Evolutionary conservation across 2,797 vertebrate genomes (phyloP), one percentile per base, ranked within the genome.

Genomic region (Tamandua tetradactyla): DNA sequence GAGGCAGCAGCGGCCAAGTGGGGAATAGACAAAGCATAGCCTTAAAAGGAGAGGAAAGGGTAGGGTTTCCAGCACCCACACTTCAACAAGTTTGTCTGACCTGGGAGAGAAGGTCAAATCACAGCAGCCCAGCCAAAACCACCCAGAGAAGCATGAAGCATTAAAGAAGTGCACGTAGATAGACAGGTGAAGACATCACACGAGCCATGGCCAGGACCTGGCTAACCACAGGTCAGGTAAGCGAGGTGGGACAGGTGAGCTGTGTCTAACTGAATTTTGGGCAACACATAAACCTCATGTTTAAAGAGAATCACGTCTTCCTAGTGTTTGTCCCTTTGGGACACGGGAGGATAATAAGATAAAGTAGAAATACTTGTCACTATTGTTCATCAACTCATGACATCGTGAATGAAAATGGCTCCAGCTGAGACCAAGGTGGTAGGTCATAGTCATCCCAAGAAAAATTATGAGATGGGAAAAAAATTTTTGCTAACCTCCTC

Each of bases 121-220:
- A 49, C 13, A 68, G 32, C 11, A 72, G 44, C 37, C 78, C 47
- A 47, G 47, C n/a, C 59, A 49, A 25, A 86, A 30, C 23, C 87
- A 82, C 84, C 23, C 74, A 9, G 23, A 59, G 37, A 82, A 83
- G 2, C 8, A 49, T 59, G 66, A n/a, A 55, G 20, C 59, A 0
- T 42, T n/a, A 37, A 57, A 64, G 7, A 72, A 79, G 74, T 15
- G 52, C 32, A 12, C 4, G 12, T 32, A 49, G 47, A 32, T 3
- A 59, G 75, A 82, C 66, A 40, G 37, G 55, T 22, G 35, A 87
- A 64, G 37, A 14, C 44, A 37, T 5, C 5, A 7, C 0, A 0
- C 23, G 62, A 62, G 27, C 20, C 15, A 40, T 0, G 18, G 20
- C 15, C 3, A 0, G 25, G 20, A 4, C 3, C 27, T 2, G 2